These are phyloP conservation scores for Hemibagrus guttatus DNA, from an alignment of 2,797 vertebrate genomes.

Conservation along the genomic window DNA sequence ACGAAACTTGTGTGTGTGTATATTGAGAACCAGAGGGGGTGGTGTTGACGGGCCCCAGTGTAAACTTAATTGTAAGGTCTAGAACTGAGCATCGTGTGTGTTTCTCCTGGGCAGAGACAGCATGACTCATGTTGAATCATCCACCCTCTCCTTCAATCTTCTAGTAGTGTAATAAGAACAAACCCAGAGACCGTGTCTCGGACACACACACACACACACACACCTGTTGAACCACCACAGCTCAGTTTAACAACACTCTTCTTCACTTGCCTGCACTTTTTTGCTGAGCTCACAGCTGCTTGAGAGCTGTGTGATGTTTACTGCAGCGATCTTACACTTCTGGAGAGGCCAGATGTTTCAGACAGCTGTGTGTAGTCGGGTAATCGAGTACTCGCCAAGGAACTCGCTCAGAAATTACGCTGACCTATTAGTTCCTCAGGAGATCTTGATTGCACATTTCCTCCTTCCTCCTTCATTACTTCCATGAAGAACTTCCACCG, in stretches of 20 bases:
- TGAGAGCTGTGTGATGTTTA: background rate
- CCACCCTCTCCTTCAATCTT: constrained; percentile 11
- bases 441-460: too few species aligned
- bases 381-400: background rate
- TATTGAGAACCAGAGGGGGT: background rate
- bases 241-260: constrained; percentile 7
- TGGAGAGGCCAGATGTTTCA: background rate
- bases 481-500: too few species aligned
- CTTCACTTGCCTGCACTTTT: constrained; percentile 22
- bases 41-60: constrained; percentile 6
- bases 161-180: constrained; percentile 38
- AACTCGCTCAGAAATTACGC: too few species aligned
- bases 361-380: background rate
- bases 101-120: constrained; percentile 25
- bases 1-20: background rate
- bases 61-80: constrained; percentile 51
- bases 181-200: constrained; percentile 9
- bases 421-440: too few species aligned
- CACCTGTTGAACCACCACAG: constrained; percentile 45
- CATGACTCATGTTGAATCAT: constrained; percentile 56
- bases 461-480: too few species aligned
- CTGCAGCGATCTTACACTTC: constrained; percentile 6
- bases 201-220: background rate
- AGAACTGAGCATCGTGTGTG: background rate
- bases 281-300: background rate